A percentile compares a stretch with the other conserved stretches of the same genome.
Conservation (phyloP, 2,113 vertebrate genomes). For the Turdus rufiventris region DNA sequence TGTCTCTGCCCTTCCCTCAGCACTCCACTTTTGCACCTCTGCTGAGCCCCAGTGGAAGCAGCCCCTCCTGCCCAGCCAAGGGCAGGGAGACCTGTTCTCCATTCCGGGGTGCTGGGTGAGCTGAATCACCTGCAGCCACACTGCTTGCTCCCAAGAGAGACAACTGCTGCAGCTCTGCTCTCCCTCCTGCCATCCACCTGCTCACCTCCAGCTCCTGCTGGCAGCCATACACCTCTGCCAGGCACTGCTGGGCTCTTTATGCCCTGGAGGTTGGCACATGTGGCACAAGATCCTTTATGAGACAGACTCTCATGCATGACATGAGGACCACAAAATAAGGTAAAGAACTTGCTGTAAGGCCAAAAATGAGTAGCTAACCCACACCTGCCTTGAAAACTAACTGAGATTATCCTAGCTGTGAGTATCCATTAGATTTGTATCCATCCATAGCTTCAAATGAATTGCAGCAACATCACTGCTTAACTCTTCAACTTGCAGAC, state of each 20-base stretch:
- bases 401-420: neutral
- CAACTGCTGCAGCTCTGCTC: neutral
- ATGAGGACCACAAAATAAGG: neutral
- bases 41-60: neutral
- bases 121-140: neutral
- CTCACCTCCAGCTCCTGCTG: rapidly evolving
- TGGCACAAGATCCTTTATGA: neutral
- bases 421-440: neutral
- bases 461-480: neutral
- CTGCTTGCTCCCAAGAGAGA: neutral
- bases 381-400: neutral
- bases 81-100: neutral
- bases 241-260: neutral
- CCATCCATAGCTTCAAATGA: neutral
- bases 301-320: rapidly evolving
- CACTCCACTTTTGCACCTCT: neutral
- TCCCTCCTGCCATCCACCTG: neutral
- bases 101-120: neutral
- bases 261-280: neutral
- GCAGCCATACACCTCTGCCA: neutral
- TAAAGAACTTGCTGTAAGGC: neutral
- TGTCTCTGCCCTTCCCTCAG: neutral
- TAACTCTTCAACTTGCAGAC: neutral
- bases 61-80: neutral
- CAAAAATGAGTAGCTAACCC: neutral